phyloP scores from a whole-genome alignment of 2,888 invertebrate genomes.

The Apamea epomidion region DNA sequence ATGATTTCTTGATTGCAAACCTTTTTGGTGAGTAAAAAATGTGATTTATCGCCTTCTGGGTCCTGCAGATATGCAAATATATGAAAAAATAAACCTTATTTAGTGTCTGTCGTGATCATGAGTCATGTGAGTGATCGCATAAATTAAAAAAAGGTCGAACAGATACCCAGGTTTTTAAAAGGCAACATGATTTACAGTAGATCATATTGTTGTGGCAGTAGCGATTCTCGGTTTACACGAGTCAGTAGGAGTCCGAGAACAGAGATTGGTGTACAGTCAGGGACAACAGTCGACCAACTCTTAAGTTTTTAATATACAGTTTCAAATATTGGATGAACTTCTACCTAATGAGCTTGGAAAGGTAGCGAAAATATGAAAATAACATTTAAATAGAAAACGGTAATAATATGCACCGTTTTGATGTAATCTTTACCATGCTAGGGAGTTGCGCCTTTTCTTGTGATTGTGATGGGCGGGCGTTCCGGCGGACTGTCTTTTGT shows the following conservation, averaged over 20 bases:
- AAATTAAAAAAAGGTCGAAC: background rate
- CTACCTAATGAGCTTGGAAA: background rate
- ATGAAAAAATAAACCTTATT: conserved; percentile 34
- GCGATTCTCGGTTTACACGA: too few species aligned
- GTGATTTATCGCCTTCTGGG: conserved; percentile 40
- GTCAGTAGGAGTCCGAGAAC: too few species aligned
- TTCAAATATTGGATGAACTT: background rate
- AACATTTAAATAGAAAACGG: background rate
- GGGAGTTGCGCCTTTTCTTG: background rate
- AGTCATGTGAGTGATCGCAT: conserved; percentile 8
- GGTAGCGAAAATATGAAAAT: background rate
- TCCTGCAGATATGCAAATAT: conserved; percentile 41
- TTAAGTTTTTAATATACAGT: background rate
- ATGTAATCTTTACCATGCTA: background rate
- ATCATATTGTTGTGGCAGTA: too few species aligned
- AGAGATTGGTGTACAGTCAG: too few species aligned
- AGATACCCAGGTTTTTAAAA: background rate
- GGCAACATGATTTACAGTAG: too few species aligned
- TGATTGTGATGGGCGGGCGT: background rate
- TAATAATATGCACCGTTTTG: background rate
- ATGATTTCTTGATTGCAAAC: conserved; percentile 35
- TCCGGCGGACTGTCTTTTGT: background rate
- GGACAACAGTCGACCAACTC: too few species aligned
- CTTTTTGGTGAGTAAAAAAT: conserved; percentile 43
- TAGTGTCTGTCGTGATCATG: conserved; percentile 10